phyloP scores from a whole-genome alignment of 2,797 vertebrate genomes.

The Peromyscus nudipes region DNA sequence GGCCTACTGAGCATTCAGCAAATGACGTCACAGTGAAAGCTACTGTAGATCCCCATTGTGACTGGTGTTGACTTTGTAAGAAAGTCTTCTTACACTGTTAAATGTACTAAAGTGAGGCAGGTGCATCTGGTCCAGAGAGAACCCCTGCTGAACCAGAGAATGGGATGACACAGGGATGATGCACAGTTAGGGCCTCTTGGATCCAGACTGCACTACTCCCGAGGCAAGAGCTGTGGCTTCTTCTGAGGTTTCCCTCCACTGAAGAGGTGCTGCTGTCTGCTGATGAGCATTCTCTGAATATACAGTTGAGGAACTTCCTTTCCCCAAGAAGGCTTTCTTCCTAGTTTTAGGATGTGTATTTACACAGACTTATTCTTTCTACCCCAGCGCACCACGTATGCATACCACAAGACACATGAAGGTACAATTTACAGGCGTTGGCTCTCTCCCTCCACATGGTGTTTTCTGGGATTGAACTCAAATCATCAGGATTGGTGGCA shows the following conservation, averaged over 20 bases:
- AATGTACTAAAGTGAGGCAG: neutral
- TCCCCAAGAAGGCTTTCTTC: neutral
- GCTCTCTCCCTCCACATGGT: neutral
- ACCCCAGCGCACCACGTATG: neutral
- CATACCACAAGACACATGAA: neutral
- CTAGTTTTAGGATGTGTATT: neutral
- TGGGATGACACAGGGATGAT: neutral
- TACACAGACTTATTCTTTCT: neutral
- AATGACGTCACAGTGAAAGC: rapidly evolving
- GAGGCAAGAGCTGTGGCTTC: neutral
- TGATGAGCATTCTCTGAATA: neutral
- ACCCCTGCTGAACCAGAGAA: neutral
- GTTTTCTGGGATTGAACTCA: neutral
- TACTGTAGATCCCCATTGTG: neutral
- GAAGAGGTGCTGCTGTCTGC: rapidly evolving
- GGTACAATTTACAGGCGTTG: neutral
- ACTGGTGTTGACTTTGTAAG: neutral
- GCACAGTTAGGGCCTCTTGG: neutral
- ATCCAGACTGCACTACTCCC: neutral
- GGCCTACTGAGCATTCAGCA: neutral
- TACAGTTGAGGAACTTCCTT: neutral
- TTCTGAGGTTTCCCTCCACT: rapidly evolving
- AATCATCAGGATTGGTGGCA: neutral
- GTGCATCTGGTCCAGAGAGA: neutral
- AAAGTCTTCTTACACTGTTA: neutral